Base-by-base conservation (phyloP, 2,113 vertebrate species). In the Mungos mungo region DNA sequence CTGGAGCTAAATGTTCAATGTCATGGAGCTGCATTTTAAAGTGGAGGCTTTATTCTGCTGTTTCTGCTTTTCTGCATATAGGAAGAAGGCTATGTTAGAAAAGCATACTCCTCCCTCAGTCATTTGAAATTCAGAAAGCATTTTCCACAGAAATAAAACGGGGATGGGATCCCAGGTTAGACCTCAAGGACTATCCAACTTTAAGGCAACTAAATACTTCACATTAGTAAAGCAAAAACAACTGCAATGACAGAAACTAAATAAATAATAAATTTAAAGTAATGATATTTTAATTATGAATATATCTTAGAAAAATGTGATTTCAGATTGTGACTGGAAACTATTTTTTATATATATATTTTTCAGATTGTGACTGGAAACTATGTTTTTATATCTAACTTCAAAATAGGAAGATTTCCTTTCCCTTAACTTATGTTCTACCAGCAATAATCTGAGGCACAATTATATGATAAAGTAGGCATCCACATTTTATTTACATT, bases 81-180 rank as follows among this genome's bases (percentile, higher is more conserved):
- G 35, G 19, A 92, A 90, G 76, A 86, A 60, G 25, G 10, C 63
- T 66, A 63, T 52, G 60, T 81, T 66, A 63, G 88, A 74, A 69
- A 95, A 88, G 15, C 54, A 31, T 63, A 76, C 21, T 90, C 35
- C 27, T 65, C 33, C 21, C 33, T 95, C n/a, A 60, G 72, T 94
- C 60, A 85, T 82, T 33, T 76, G 29, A 87, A 93, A 92, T 25
- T 81, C 50, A 82, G 47, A 90, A 76, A 38, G 54, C 21, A 66
- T 94, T 69, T 89, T 92, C 77, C 65, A 85, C 21, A 74, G 69
- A 52, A 85, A 89, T 81, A 74, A 92, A 71, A 89, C 23, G n/a
- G 69, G 31, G 69, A 66, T 3, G 54, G 25, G 31, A 65, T 9
- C n/a, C 71, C 15, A 65, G 47, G 23, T 18, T 95, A 71, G 27